Evolutionary conservation across 2,888 invertebrate species (phyloP).

Genomic region (Andrena fulva): DNA sequence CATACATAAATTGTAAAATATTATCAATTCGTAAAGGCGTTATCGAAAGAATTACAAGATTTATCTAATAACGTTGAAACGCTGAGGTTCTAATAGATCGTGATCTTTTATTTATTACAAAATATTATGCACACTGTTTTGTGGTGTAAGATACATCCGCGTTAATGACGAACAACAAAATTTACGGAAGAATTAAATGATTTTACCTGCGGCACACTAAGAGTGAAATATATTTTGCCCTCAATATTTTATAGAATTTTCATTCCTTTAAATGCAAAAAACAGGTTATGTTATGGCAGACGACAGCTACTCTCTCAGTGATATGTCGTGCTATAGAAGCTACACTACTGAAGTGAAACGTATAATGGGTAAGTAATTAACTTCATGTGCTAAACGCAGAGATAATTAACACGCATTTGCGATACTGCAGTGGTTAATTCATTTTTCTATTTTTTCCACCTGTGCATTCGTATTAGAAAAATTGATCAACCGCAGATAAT

Average conservation of each 20-base stretch:
- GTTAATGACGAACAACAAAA: conserved; percentile 11
- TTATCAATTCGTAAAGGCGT: neutral
- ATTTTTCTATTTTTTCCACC: neutral
- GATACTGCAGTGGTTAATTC: neutral
- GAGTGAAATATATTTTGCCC: neutral
- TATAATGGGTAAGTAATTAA: neutral
- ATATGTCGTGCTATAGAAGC: conserved; percentile 9
- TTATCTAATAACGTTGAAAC: neutral
- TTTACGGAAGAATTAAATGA: neutral
- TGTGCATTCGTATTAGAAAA: neutral
- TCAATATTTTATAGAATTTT: conserved; percentile 1
- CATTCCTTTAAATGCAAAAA: neutral
- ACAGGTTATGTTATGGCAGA: conserved; percentile 64
- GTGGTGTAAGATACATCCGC: neutral
- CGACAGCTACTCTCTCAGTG: conserved; percentile 44
- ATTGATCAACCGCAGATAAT: neutral
- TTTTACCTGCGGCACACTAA: neutral
- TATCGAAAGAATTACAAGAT: neutral
- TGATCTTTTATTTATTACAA: neutral
- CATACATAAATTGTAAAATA: neutral
- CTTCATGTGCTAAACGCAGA: no score
- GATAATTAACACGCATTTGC: neutral
- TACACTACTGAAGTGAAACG: neutral
- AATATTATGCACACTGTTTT: conserved; percentile 5
- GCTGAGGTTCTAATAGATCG: neutral